Evolutionary conservation across 2,797 vertebrate species (phyloP).

Genomic region (Ceyx erithaca): DNA sequence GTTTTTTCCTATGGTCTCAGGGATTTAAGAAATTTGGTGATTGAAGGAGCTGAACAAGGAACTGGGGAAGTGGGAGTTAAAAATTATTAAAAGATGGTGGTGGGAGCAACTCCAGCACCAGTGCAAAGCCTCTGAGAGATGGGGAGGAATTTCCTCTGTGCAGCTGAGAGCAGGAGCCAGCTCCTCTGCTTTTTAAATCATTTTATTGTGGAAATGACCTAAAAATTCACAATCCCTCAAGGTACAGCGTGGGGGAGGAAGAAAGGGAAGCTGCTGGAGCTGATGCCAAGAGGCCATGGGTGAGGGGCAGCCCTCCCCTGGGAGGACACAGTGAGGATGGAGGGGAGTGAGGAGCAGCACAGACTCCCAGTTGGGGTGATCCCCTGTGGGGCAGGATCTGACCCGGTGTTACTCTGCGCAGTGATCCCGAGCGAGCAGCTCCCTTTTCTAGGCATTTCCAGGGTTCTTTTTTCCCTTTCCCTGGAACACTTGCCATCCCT

Average conservation of each 20-base stretch:
- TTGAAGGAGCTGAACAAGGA: not conserved
- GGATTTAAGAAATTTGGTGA: not conserved
- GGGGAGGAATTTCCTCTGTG: constrained; percentile 46
- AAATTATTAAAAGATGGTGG: not conserved
- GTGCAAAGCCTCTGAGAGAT: constrained; percentile 17
- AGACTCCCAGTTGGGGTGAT: not conserved
- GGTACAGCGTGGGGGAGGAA: not conserved
- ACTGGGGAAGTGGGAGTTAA: not conserved
- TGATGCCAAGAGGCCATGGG: not conserved
- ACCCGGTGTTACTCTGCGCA: accelerated
- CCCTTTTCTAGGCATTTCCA: accelerated
- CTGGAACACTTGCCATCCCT: not conserved
- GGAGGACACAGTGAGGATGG: not conserved
- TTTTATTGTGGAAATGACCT: not conserved
- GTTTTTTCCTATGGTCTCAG: not conserved
- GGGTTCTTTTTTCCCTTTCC: not conserved
- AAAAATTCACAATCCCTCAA: not conserved
- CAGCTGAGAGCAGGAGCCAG: not conserved
- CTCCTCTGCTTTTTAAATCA: constrained; percentile 33
- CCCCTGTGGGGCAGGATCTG: accelerated
- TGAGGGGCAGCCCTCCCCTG: not conserved
- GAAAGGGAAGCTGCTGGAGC: not conserved
- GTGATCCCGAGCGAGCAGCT: not conserved
- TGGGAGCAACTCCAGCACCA: not conserved
- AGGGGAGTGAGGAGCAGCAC: not conserved